Evolutionary conservation across 2,113 vertebrate species (phyloP), one percentile per base, ranked within the genome.

Genomic region (Aegypius monachus): DNA sequence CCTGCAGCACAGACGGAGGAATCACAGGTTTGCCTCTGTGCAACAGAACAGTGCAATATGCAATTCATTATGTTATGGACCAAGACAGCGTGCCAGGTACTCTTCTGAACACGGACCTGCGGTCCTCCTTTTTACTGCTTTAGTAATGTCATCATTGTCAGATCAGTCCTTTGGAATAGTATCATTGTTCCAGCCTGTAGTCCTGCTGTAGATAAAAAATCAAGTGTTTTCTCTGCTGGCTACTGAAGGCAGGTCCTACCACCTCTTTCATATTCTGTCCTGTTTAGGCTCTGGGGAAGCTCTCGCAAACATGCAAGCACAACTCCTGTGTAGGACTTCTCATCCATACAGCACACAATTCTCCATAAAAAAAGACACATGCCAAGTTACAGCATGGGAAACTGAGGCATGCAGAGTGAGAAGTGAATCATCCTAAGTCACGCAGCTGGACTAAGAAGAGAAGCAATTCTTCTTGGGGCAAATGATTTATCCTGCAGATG

Each of bases 81-180:
- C 36, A 23, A 40, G 26, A 29, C 1, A 42, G n/a, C 2, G 9
- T 43, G n/a, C 5, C 8, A 14, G 7, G 27, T 8, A 34, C 4
- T 58, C 8, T 56, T 78, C 20, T 77, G 50, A 75, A 84, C 9
- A 32, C 13, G 50, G 42, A 34, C 22, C 20, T 50, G 40, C 47
- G 4, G 7, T n/a, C 56, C 9, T 86, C 27, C 15, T 72, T 71
- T 58, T 40, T 22, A 32, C 48, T 68, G 10, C 36, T 75, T 81
- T 29, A 20, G 13, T 16, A 67, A 85, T 11, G 11, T 21, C 52
- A 40, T 56, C 38, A 15, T 12, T 65, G 16, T 34, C 73, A 63
- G 25, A 42, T 25, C 21, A 45, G 32, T 62, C 15, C 25, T 47
- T 75, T 82, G 43, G 17, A 71, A 84, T 71, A 38, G 7, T 56